Conservation (phyloP, 2,113 vertebrate species). For the Callorhinus ursinus region DNA sequence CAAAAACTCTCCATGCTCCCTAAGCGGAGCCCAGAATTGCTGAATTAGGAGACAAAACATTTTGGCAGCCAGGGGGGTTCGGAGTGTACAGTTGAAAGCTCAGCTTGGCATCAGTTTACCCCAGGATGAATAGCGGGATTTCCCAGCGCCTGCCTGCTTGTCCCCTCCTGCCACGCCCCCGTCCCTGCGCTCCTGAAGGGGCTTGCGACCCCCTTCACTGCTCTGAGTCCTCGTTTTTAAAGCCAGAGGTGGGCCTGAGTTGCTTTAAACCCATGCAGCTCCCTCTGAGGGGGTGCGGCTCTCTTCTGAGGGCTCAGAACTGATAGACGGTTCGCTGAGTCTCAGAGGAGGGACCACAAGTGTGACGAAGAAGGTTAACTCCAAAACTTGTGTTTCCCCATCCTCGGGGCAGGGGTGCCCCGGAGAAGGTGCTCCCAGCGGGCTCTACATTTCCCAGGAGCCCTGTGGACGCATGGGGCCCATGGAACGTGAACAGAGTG, state of each 20-base stretch:
- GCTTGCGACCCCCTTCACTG: background rate
- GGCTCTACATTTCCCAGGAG: background rate
- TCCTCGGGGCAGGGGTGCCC: background rate
- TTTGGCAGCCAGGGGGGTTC: slow-evolving; percentile 89
- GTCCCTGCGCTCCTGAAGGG: background rate
- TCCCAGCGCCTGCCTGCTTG: background rate
- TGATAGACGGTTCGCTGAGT: background rate
- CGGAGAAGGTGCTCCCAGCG: background rate
- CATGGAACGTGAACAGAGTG: background rate
- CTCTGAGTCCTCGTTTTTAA: background rate
- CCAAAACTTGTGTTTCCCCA: background rate
- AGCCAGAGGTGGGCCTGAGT: background rate
- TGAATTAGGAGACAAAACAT: slow-evolving; percentile 81
- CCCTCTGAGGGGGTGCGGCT: background rate
- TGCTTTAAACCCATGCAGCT: background rate
- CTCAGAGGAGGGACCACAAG: background rate
- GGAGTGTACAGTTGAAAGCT: slow-evolving; percentile 87
- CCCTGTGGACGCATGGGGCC: background rate
- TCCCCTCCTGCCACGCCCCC: background rate
- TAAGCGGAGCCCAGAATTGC: slow-evolving; percentile 63
- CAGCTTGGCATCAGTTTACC: slow-evolving; percentile 86
- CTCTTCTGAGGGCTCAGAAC: background rate
- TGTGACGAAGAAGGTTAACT: background rate
- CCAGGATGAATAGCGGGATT: slow-evolving; percentile 83
- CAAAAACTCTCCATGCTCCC: slow-evolving; percentile 3